Evolutionary conservation across 30 jellyfish, hydroid and myxozoan genomes (phyloP), one percentile per base, ranked within the genome.

Genomic region (Aurelia aurita complex sp. Pacific): DNA sequence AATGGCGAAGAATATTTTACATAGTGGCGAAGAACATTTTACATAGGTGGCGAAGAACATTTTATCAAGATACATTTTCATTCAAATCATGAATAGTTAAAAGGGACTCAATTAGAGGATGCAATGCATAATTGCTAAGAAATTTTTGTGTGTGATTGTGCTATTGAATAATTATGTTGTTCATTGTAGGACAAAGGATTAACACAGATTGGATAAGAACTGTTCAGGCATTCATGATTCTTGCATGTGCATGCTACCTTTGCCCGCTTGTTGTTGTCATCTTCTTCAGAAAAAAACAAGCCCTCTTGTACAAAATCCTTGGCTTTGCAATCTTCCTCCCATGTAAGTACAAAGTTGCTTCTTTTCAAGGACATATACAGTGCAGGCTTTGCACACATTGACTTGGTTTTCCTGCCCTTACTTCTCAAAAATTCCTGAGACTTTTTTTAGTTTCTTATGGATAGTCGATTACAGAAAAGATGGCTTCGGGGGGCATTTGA

Each of bases 191-290:
- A 5, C 94, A 85, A 29, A 85, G 94, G 35, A 85, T 85, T 12
- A 85, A 85, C 71, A 85, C 94, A 13, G 94, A 85, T 69, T 85
- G 94, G 94, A 85, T 85, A 53, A 60, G 94, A 62, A 73, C 94
- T 11, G 94, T 85, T 12, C 87, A 76, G 46, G 94, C 94, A 23
- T 85, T 85, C 83, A 61, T 74, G 88, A 10, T 85, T 15, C 52
- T 85, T 2, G 88, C 60, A 4, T 69, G 85, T 64, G 94, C 69
- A 1, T 73, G 71, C 36, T 85, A 85, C 83, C 54, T 85, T 55
- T 66, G 87, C 69, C 94, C 88, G 6, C 68, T 85, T 18, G 69
- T 85, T 15, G 16, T 71, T 38, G 88, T 62, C 34, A 34, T 85
- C 6, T 51, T 74, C 38, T 74, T 64, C 84, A 66, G 88, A 55